phyloP scores from a whole-genome alignment of 1,140 invertebrate species.

The Drosophila yakuba region DNA sequence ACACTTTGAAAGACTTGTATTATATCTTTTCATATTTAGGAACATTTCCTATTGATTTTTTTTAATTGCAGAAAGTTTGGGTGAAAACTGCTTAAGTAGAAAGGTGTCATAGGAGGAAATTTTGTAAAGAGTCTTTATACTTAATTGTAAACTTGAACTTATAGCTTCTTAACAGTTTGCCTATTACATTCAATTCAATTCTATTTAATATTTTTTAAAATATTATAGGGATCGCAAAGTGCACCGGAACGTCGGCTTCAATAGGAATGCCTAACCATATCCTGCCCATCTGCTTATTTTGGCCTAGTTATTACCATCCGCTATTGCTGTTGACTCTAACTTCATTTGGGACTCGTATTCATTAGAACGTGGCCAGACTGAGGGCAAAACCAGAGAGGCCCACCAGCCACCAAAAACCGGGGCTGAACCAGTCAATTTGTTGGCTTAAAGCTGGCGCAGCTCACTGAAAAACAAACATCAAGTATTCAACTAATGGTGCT shows the following conservation, averaged over 20 bases:
- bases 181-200: background rate
- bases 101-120: no score
- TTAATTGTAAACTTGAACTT: no score
- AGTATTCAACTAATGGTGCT: conserved; percentile 16
- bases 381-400: conserved; percentile 12
- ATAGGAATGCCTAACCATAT: background rate
- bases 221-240: background rate
- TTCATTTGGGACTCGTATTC: conserved; percentile 40
- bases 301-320: conserved; percentile 17
- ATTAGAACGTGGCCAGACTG: conserved; percentile 28
- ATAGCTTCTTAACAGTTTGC: no score
- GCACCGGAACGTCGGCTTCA: background rate
- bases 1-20: no score
- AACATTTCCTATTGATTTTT: no score
- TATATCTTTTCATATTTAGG: no score
- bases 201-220: background rate
- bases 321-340: conserved; percentile 1
- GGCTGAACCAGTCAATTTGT: conserved; percentile 20
- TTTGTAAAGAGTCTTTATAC: no score
- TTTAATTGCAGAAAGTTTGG: no score
- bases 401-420: conserved; percentile 10
- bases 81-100: no score
- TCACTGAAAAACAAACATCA: conserved; percentile 3
- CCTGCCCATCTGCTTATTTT: background rate
- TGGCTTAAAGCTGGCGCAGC: background rate